Percentiles rank a stretch among this genome's conserved stretches.
Conservation (phyloP, 2,888 invertebrate species). For the Nemotelus pantherinus region DNA sequence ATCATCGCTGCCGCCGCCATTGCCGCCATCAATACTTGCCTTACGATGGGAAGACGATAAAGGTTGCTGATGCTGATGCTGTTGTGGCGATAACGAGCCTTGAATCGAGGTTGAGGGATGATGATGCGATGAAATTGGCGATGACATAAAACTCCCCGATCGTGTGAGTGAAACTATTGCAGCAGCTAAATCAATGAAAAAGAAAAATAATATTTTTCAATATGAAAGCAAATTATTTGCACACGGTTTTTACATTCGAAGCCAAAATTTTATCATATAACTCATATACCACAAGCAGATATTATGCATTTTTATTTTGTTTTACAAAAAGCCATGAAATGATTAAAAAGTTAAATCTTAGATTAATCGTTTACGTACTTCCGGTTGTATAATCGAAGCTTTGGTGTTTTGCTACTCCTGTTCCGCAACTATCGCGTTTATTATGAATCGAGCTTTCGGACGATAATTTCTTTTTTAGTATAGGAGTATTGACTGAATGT, state of each 20-base stretch:
- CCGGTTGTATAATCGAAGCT: conserved; percentile 65
- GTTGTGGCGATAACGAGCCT: conserved; percentile 31
- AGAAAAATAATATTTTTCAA: not conserved
- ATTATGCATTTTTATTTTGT: too few relatives aligned
- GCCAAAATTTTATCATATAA: too few relatives aligned
- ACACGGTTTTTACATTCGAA: too few relatives aligned
- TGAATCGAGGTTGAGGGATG: conserved; percentile 35
- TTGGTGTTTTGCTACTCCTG: conserved; percentile 64
- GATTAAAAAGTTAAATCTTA: too few relatives aligned
- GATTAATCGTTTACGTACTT: conserved; percentile 45
- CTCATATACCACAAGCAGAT: too few relatives aligned
- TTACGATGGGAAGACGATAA: conserved; percentile 38
- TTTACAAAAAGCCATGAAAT: too few relatives aligned
- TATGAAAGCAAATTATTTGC: not conserved
- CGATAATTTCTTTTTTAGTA: conserved; percentile 70
- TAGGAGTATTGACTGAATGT: conserved; percentile 73
- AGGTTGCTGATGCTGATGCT: conserved; percentile 22
- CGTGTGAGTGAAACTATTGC: conserved; percentile 59
- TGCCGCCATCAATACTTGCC: conserved; percentile 65
- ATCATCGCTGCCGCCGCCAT: conserved; percentile 74
- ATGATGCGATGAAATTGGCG: conserved; percentile 53
- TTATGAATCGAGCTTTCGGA: conserved; percentile 62
- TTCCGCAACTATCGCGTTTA: conserved; percentile 55
- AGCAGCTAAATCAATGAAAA: conserved; percentile 43
- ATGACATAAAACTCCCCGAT: conserved; percentile 64